phyloP scores from a whole-genome alignment of 2,888 invertebrate genomes.

The Taenaris catops region DNA sequence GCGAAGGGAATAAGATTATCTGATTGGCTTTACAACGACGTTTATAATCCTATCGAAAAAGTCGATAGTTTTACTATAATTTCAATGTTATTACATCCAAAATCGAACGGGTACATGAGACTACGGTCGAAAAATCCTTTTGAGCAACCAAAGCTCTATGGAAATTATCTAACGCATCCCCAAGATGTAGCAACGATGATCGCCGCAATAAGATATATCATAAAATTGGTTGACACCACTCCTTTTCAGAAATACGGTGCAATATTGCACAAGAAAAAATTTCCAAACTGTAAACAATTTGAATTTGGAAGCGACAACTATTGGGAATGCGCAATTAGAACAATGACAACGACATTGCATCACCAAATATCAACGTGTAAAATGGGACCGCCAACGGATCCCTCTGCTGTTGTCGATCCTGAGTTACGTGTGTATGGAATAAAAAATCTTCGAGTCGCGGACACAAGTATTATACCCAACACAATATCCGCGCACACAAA shows the following conservation, averaged over 20 bases:
- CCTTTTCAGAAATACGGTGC: constrained; percentile 82
- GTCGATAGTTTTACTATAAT: constrained; percentile 66
- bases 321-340: constrained; percentile 83
- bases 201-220: constrained; percentile 78
- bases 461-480: constrained; percentile 84
- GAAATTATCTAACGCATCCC: constrained; percentile 84
- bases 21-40: constrained; percentile 59
- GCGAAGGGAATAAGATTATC: constrained; percentile 56
- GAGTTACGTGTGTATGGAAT: constrained; percentile 82
- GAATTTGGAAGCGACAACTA: constrained; percentile 80
- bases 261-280: constrained; percentile 68
- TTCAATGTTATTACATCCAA: constrained; percentile 81
- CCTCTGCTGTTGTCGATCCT: constrained; percentile 81
- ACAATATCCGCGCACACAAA: constrained; percentile 83
- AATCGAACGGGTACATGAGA: constrained; percentile 82
- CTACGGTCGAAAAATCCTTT: constrained; percentile 82
- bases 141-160: constrained; percentile 83
- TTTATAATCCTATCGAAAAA: constrained; percentile 57
- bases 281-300: constrained; percentile 75
- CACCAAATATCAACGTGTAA: constrained; percentile 85
- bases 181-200: constrained; percentile 80
- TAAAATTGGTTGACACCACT: constrained; percentile 74
- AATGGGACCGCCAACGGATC: constrained; percentile 82
- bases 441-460: constrained; percentile 81
- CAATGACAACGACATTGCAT: constrained; percentile 81